A percentile compares a stretch with the other conserved stretches of the same genome.
phyloP scores from a whole-genome alignment of 2,797 vertebrate species.

The Lemur catta region DNA sequence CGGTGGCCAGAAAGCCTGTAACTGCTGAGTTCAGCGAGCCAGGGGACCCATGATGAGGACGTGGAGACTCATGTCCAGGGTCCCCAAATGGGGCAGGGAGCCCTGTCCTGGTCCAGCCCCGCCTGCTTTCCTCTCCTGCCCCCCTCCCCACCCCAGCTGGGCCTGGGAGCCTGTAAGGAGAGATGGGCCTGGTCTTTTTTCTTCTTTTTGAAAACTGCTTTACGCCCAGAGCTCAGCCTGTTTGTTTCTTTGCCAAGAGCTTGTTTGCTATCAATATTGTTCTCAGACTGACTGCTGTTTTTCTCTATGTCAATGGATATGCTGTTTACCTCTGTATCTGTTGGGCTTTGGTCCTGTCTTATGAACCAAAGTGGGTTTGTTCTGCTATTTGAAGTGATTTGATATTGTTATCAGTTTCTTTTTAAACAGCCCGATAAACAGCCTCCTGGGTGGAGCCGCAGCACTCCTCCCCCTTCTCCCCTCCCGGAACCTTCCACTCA shows the following conservation, averaged over 20 bases:
- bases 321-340: background rate
- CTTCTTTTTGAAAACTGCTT: constrained; percentile 22
- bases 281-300: background rate
- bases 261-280: background rate
- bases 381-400: background rate
- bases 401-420: background rate
- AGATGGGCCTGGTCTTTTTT: background rate
- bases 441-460: background rate
- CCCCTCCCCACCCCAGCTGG: background rate
- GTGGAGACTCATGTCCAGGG: background rate
- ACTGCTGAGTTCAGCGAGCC: background rate
- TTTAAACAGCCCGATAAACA: background rate
- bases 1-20: background rate
- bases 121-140: background rate
- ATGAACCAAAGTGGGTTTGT: background rate
- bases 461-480: background rate
- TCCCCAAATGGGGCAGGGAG: background rate
- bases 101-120: background rate
- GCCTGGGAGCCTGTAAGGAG: background rate
- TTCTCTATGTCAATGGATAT: background rate
- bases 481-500: background rate
- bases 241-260: constrained; percentile 41
- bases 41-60: background rate
- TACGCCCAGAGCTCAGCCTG: background rate
- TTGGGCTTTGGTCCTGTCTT: constrained; percentile 23